A percentile compares a stretch with the other conserved stretches of the same genome.
phyloP scores from a whole-genome alignment of 1,140 invertebrate species.

The Leptinotarsa defecta region DNA sequence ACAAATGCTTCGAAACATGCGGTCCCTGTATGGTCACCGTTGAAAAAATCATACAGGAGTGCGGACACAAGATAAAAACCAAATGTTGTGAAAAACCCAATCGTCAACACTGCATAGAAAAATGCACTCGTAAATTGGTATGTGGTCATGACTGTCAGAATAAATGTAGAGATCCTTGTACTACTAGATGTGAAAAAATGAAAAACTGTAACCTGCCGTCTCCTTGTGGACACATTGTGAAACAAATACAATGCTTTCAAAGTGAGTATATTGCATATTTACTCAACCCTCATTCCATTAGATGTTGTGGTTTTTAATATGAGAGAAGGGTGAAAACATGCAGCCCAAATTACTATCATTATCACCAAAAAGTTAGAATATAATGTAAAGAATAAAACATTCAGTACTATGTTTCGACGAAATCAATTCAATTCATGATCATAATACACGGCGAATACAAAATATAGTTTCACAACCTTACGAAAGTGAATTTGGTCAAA shows the following conservation, averaged over 20 bases:
- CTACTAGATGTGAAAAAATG: constrained; percentile 49
- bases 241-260: constrained; percentile 53
- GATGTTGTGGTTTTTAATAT: too few species aligned
- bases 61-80: constrained; percentile 55
- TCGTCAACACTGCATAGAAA: constrained; percentile 48
- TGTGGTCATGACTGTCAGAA: constrained; percentile 59
- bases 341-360: too few species aligned
- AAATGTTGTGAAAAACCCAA: constrained; percentile 49
- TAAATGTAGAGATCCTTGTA: constrained; percentile 55
- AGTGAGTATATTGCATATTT: constrained; percentile 12
- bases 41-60: constrained; percentile 56
- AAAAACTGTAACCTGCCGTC: constrained; percentile 41
- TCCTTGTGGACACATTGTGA: constrained; percentile 58
- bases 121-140: constrained; percentile 51
- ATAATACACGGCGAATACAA: too few species aligned
- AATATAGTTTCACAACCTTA: too few species aligned
- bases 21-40: constrained; percentile 57
- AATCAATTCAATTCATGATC: too few species aligned
- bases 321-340: too few species aligned
- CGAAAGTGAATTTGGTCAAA: too few species aligned
- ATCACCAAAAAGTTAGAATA: too few species aligned
- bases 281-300: too few species aligned
- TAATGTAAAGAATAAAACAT: too few species aligned
- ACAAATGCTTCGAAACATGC: constrained; percentile 57
- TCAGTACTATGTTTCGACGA: too few species aligned